These are phyloP conservation scores for Aphaenogaster ashmeadi DNA, from an alignment of 1,140 invertebrate species.

Conservation along the genomic window DNA sequence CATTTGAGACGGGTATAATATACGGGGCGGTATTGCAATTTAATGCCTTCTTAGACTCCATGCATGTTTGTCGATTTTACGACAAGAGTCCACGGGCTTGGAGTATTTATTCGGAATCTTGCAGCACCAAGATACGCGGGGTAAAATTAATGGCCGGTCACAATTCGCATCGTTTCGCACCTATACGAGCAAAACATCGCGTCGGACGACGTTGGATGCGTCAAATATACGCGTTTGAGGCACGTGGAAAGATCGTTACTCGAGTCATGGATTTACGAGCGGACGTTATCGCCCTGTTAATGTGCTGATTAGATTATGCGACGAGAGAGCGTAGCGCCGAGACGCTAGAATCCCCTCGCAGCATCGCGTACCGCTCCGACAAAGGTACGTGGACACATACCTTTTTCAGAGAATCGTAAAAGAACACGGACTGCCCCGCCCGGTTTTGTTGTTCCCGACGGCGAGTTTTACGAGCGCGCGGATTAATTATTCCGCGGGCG, in stretches of 20 bases:
- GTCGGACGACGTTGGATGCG: not conserved
- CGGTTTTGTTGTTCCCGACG: conserved; percentile 10
- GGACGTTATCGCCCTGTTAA: conserved; percentile 73
- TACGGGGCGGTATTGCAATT: not conserved
- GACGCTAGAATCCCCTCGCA: conserved; percentile 2
- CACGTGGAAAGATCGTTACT: conserved; percentile 64
- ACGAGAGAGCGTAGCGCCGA: conserved; percentile 55
- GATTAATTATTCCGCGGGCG: conserved; percentile 52
- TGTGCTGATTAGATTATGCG: conserved; percentile 81
- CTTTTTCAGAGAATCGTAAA: conserved; percentile 55
- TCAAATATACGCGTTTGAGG: conserved; percentile 26
- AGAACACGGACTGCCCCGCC: not conserved
- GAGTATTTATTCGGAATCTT: conserved; percentile 38
- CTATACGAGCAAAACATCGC: conserved; percentile 36
- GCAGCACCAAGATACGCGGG: conserved; percentile 5
- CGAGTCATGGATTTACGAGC: conserved; percentile 77
- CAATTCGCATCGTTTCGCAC: conserved; percentile 19
- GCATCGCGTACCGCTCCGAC: not conserved
- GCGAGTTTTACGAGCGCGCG: conserved; percentile 52
- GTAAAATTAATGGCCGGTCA: conserved; percentile 50
- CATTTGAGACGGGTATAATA: not conserved
- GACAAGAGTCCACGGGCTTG: not conserved
- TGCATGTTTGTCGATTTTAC: conserved; percentile 33
- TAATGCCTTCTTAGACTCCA: not conserved
- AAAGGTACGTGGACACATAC: conserved; percentile 13